These are phyloP conservation scores for Sphaeridia pumilis DNA, from an alignment of 2,888 invertebrate species.

Conservation along the genomic window DNA sequence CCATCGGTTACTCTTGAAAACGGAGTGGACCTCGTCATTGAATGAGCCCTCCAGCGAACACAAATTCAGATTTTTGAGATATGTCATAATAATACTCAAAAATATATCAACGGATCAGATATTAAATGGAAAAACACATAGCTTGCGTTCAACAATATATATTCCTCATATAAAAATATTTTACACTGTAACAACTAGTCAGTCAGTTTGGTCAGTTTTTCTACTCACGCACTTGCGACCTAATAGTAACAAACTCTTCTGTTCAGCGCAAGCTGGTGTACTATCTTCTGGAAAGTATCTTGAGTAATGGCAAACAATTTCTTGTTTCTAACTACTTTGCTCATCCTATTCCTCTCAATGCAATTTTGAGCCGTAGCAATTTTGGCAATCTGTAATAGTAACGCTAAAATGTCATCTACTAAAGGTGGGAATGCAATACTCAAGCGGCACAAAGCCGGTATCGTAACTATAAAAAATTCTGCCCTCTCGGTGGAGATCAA, in stretches of 20 bases:
- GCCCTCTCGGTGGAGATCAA: constrained; percentile 51
- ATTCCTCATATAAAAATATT: no score
- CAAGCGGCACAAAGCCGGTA: constrained; percentile 75
- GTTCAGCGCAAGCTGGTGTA: constrained; percentile 31
- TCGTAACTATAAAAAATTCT: constrained; percentile 67
- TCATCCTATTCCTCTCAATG: constrained; percentile 44
- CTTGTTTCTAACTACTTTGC: constrained; percentile 33
- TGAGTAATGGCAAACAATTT: constrained; percentile 27
- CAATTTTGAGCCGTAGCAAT: constrained; percentile 75
- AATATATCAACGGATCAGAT: no score
- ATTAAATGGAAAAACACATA: no score
- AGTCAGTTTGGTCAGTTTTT: no score
- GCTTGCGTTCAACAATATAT: no score
- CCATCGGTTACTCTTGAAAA: constrained; percentile 20
- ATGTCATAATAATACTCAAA: no score
- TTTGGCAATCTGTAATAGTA: constrained; percentile 72
- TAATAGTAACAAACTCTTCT: constrained; percentile 23
- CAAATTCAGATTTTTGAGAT: no score
- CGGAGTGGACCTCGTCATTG: constrained; percentile 19
- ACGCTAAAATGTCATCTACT: constrained; percentile 72
- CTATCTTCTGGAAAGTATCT: constrained; percentile 29
- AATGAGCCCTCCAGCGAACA: not conserved
- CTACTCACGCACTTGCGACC: no score
- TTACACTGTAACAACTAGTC: no score
- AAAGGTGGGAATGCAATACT: constrained; percentile 86